phyloP scores from a whole-genome alignment of 2,888 invertebrate species.

The Clostera curtula region DNA sequence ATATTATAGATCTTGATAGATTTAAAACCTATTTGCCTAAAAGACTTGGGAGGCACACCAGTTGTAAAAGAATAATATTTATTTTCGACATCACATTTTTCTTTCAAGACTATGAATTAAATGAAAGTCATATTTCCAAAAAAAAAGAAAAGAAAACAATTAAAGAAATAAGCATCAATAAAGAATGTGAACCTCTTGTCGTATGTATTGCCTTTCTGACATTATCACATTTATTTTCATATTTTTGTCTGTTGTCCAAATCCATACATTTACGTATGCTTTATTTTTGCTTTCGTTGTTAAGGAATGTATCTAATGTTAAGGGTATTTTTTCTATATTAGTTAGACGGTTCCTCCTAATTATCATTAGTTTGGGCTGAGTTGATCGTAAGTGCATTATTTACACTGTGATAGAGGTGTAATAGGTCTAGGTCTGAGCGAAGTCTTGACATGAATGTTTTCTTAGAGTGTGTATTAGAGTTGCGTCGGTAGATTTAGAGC shows the following conservation, averaged over 20 bases:
- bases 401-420: slow-evolving; percentile 74
- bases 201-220: no score
- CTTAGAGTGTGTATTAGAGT: slow-evolving; percentile 18
- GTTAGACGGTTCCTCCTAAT: slow-evolving; percentile 38
- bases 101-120: no score
- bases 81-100: no score
- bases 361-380: slow-evolving; percentile 40
- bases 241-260: slow-evolving; percentile 31
- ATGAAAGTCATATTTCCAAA: no score
- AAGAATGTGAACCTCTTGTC: no score
- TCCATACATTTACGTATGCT: slow-evolving; percentile 31
- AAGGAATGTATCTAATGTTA: slow-evolving; percentile 19
- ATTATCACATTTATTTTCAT: slow-evolving; percentile 20
- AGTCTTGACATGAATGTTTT: slow-evolving; percentile 57
- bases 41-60: no score
- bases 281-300: slow-evolving; percentile 26
- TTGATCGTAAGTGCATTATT: slow-evolving; percentile 70
- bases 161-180: no score
- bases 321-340: slow-evolving; percentile 26
- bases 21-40: no score
- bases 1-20: no score
- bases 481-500: slow-evolving; percentile 6
- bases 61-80: no score
- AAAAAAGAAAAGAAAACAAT: no score
- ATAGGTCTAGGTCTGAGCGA: slow-evolving; percentile 54